Evolutionary conservation across 1,140 invertebrate genomes (phyloP).

Genomic region (Drosophila persimilis): DNA sequence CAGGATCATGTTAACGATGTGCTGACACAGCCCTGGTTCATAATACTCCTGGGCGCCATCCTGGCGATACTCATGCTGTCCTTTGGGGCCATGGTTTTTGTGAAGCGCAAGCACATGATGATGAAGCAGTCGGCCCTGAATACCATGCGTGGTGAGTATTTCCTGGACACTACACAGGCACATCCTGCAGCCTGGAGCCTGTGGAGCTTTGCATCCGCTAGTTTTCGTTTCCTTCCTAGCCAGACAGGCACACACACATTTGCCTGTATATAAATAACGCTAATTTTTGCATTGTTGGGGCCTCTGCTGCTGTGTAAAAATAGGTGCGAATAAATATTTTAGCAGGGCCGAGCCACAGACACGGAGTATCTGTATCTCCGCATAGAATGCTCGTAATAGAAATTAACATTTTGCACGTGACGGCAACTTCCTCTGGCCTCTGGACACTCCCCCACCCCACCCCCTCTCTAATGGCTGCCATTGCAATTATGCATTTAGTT

Average conservation of each 20-base stretch:
- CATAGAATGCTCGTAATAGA: slow-evolving; percentile 45
- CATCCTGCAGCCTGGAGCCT: slow-evolving; percentile 9
- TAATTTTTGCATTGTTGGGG: slow-evolving; percentile 69
- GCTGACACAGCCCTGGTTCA: slow-evolving; percentile 89
- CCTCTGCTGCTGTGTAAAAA: slow-evolving; percentile 9
- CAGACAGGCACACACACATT: slow-evolving; percentile 53
- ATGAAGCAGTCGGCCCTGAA: slow-evolving; percentile 82
- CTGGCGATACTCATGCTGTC: slow-evolving; percentile 88
- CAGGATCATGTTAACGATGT: slow-evolving; percentile 84
- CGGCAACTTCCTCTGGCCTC: slow-evolving; percentile 12
- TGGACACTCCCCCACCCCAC: background rate
- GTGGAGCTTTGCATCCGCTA: slow-evolving; percentile 54
- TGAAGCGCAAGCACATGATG: slow-evolving; percentile 83
- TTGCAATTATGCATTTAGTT: slow-evolving; percentile 80
- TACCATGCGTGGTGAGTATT: slow-evolving; percentile 80
- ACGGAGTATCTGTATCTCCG: slow-evolving; percentile 15
- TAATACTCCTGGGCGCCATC: slow-evolving; percentile 88
- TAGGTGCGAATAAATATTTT: slow-evolving; percentile 81
- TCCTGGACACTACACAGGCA: background rate
- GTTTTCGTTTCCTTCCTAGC: slow-evolving; percentile 62
- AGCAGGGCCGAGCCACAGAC: slow-evolving; percentile 47
- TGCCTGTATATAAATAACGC: slow-evolving; percentile 76
- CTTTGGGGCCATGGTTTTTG: slow-evolving; percentile 87
- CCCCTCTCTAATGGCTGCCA: slow-evolving; percentile 32
- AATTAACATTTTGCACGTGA: slow-evolving; percentile 81